Evolutionary conservation across 1,140 invertebrate genomes (phyloP).

Genomic region (Anthonomus grandis): DNA sequence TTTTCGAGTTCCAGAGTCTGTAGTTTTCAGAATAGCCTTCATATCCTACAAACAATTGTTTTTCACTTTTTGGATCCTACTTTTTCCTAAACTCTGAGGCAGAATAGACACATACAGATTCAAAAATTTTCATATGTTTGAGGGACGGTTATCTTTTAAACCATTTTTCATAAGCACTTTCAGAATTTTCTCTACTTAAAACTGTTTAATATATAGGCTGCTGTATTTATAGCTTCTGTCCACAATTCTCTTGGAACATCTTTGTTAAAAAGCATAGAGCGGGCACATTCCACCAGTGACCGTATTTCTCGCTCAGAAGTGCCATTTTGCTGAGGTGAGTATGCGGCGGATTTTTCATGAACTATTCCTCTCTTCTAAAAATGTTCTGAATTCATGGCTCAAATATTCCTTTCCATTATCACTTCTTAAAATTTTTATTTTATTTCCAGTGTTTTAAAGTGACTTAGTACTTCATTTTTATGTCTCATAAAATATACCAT

Average conservation of each 20-base stretch:
- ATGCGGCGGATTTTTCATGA: slow-evolving; percentile 26
- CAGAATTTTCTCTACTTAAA: slow-evolving; percentile 7
- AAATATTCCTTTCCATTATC: slow-evolving; percentile 35
- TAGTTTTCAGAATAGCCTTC: slow-evolving; percentile 15
- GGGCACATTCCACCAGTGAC: slow-evolving; percentile 42
- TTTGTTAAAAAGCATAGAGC: slow-evolving; percentile 45
- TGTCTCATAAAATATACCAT: slow-evolving; percentile 48
- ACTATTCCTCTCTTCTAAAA: slow-evolving; percentile 28
- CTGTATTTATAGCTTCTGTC: slow-evolving; percentile 51
- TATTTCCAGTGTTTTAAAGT: slow-evolving; percentile 21
- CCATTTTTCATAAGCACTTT: slow-evolving; percentile 11
- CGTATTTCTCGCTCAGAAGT: slow-evolving; percentile 45
- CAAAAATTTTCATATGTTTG: slow-evolving; percentile 38
- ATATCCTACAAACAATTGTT: slow-evolving; percentile 29
- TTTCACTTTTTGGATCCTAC: slow-evolving; percentile 18
- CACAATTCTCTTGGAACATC: slow-evolving; percentile 47
- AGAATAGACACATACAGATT: slow-evolving; percentile 33
- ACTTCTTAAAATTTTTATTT: slow-evolving; percentile 30
- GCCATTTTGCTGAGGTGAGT: slow-evolving; percentile 48
- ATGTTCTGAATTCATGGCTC: slow-evolving; percentile 26
- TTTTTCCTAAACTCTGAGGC: slow-evolving; percentile 19
- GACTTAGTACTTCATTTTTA: slow-evolving; percentile 44
- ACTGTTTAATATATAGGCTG: slow-evolving; percentile 34
- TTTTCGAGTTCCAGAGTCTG: slow-evolving; percentile 30
- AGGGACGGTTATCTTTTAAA: slow-evolving; percentile 29